Base-by-base conservation (phyloP, 2,797 vertebrate species). In the Argentina silus region DNA sequence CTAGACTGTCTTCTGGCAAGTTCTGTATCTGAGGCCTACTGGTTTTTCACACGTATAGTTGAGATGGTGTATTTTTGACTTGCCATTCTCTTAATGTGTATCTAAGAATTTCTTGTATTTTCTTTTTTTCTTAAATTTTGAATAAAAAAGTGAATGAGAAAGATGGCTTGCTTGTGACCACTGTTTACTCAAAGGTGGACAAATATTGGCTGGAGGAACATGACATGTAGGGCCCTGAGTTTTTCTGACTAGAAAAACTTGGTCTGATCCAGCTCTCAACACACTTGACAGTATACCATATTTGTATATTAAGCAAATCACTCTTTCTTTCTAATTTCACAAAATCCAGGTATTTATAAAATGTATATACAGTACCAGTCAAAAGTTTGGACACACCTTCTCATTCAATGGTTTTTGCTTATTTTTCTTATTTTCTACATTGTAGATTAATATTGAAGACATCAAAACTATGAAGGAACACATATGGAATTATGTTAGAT, bases 11-110 rank as follows among this genome's bases (percentile, higher is more conserved):
- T 88, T 91, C 83, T 91, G 88, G 85, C 85, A 86, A 91, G 81
- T 85, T 91, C 83, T 93, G 85, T 96, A 95, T 95, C 94, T 94
- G 95, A 95, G 91, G 94, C 93, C 94, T 95, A 94, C 92, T 91
- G 93, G 71, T 88, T 90, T 88, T 91, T 84, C 87, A 94, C 93
- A 91, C 88, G 91, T 95, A 92, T 95, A 93, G 89, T 92, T 93
- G 91, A 93, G 93, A 91, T 92, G 93, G 93, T 91, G 90, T 93
- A 91, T 83, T 92, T 93, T 93, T 88, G 85, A 88, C 88, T 92
- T 88, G 90, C 93, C 87, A 88, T 95, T 94, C 90, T 89, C 88
- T 93, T 90, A 91, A 94, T 93, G 91, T 95, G 88, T 93, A 91
- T 89, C 84, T 90, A 86, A 91, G 83, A 91, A 90, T 86, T 89